A percentile compares a stretch with the other conserved stretches of the same genome.
Conservation (phyloP, 2,888 invertebrate genomes). For the Pyrrhia umbra region DNA sequence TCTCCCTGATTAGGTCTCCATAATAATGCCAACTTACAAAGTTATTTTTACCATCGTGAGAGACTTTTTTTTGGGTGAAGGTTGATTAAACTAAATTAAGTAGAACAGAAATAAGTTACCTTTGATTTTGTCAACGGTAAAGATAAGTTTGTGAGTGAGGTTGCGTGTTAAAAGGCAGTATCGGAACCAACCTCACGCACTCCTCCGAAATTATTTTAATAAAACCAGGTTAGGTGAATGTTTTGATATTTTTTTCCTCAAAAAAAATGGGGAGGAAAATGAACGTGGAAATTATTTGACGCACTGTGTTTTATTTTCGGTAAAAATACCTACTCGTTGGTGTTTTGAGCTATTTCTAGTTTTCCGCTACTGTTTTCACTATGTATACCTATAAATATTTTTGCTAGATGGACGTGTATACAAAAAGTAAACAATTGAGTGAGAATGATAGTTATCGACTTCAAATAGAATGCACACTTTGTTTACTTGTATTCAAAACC, state of each 20-base stretch:
- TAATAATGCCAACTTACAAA: slow-evolving; percentile 59
- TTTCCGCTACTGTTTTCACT: slow-evolving; percentile 4
- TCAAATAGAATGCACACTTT: no score
- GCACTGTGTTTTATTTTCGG: slow-evolving; percentile 33
- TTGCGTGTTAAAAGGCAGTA: slow-evolving; percentile 84
- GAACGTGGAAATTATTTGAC: slow-evolving; percentile 55
- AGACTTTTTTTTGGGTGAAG: slow-evolving; percentile 13
- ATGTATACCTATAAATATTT: no score
- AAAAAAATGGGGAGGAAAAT: slow-evolving; percentile 66
- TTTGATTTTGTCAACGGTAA: slow-evolving; percentile 59
- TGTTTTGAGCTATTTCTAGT: slow-evolving; percentile 20
- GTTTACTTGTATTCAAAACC: no score
- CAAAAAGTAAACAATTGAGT: no score
- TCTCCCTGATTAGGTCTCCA: slow-evolving; percentile 83
- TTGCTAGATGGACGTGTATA: no score
- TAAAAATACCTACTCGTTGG: slow-evolving; percentile 14
- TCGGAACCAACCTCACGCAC: slow-evolving; percentile 85
- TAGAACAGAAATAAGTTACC: slow-evolving; percentile 56
- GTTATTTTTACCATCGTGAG: slow-evolving; percentile 24
- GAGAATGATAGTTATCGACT: no score
- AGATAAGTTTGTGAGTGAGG: slow-evolving; percentile 69
- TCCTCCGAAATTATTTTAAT: slow-evolving; percentile 88
- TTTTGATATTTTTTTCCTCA: slow-evolving; percentile 78
- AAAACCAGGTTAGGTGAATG: slow-evolving; percentile 85
- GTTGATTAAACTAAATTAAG: slow-evolving; percentile 39